phyloP scores from a whole-genome alignment of 2,888 invertebrate genomes.

The Actias luna region DNA sequence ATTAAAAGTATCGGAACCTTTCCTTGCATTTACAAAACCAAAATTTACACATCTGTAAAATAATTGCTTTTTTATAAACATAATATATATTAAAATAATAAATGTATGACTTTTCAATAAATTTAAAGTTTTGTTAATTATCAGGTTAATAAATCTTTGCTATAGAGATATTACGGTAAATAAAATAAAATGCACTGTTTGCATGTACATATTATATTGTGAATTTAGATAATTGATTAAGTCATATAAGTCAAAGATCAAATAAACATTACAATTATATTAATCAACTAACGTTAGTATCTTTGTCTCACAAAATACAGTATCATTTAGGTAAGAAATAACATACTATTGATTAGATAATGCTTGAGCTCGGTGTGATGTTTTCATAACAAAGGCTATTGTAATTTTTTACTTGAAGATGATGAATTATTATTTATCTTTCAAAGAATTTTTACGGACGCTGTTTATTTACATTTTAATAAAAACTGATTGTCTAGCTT shows the following conservation, averaged over 20 bases:
- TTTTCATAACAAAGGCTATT: slow-evolving; percentile 24
- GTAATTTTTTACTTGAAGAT: slow-evolving; percentile 14
- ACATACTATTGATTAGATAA: slow-evolving; percentile 10
- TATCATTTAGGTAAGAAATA: background rate
- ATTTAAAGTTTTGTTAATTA: background rate
- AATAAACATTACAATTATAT: background rate
- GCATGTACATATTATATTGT: background rate
- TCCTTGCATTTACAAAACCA: background rate
- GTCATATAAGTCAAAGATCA: background rate
- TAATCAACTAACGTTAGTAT: background rate
- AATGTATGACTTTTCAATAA: background rate
- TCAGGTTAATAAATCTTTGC: background rate
- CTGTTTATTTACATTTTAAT: background rate
- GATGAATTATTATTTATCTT: slow-evolving; percentile 12
- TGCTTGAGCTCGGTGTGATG: slow-evolving; percentile 8
- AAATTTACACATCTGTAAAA: background rate
- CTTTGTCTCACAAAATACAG: background rate
- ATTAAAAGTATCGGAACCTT: background rate
- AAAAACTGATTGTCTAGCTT: no score
- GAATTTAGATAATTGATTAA: background rate
- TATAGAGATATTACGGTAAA: background rate
- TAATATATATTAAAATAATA: background rate
- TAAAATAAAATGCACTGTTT: background rate
- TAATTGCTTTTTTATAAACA: background rate
- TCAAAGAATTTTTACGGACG: background rate